These are phyloP conservation scores for Ifrita kowaldi DNA, from an alignment of 2,113 vertebrate genomes.

Conservation along the genomic window DNA sequence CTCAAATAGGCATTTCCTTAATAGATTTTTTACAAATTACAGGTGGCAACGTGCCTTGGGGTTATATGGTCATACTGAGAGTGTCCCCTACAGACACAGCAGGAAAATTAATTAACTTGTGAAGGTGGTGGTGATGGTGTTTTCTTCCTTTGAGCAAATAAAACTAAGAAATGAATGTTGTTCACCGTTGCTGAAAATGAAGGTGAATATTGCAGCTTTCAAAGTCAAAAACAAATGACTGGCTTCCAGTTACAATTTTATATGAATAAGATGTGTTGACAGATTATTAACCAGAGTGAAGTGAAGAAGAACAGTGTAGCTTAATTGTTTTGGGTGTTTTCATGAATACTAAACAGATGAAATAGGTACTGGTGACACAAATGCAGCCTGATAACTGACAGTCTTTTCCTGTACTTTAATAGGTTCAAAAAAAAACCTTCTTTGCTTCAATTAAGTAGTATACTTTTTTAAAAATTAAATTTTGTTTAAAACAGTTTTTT, in stretches of 20 bases:
- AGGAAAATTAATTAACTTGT: not conserved
- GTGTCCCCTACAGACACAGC: not conserved
- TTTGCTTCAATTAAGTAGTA: not conserved
- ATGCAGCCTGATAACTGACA: not conserved
- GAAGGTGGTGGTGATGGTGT: fast-evolving
- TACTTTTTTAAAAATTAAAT: not conserved
- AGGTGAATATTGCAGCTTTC: not conserved
- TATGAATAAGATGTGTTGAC: not conserved
- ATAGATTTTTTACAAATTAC: not conserved
- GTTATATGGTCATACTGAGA: not conserved
- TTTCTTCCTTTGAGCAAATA: not conserved
- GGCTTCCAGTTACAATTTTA: not conserved
- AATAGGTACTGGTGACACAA: not conserved
- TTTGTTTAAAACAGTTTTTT: not conserved
- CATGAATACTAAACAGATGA: not conserved
- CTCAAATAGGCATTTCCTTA: not conserved
- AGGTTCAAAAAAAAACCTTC: not conserved
- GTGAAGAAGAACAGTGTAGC: not conserved
- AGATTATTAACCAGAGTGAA: not conserved
- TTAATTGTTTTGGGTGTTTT: not conserved
- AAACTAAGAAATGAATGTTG: not conserved
- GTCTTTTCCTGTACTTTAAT: not conserved
- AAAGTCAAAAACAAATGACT: not conserved
- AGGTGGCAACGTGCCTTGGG: not conserved
- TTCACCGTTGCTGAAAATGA: not conserved